Base-by-base conservation (phyloP, 1,140 invertebrate species). In the Harlomillsia oculata region DNA sequence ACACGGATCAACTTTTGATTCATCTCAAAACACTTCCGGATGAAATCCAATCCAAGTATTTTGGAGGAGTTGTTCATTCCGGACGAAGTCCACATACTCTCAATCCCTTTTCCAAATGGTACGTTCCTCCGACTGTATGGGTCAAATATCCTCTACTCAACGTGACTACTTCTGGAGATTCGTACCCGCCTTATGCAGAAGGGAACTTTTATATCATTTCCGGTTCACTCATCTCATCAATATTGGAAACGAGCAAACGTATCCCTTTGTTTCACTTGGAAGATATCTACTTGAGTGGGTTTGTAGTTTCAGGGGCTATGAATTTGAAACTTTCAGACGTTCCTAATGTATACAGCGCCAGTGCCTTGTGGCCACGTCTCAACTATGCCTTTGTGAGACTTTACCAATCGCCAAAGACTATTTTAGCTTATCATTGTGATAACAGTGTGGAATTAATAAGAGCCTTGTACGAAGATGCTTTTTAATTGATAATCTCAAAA, bases 21-120 rank as follows among this genome's bases (percentile, higher is more conserved):
- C 36, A 53, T 51, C 21, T 44, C 2, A 37, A 50, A 14, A 32
- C 25, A 6, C 2, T 40, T 18, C 26, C 13, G 18, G 11, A 13
- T 32, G 21, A 44, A 45, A 30, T 30, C 2, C 32, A 18, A 5
- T 29, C 13, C 6, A n/a, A 28, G 13, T 61, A 46, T 16, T 21
- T 61, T 13, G 54, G 53, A 13, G 59, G 59, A 16, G 37, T 53
- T 5, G 36, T 61, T 23, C 50, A 56, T 34, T 11, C n/a, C 1
- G 54, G 41, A 0, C 28, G 59, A 48, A 37, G 26, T n/a, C 53
- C 54, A 41, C 59, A 61, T 23, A 53, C 45, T 0, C 36, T n/a
- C 4, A 61, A 61, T 26, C 30, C 54, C 2, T 61, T 56, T 18
- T 56, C 54, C 18, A 59, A 63, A 44, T 63, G 56, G 56, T 63